Base-by-base conservation (phyloP, 2,888 invertebrate species). In the Harpagoxenus sublaevis region DNA sequence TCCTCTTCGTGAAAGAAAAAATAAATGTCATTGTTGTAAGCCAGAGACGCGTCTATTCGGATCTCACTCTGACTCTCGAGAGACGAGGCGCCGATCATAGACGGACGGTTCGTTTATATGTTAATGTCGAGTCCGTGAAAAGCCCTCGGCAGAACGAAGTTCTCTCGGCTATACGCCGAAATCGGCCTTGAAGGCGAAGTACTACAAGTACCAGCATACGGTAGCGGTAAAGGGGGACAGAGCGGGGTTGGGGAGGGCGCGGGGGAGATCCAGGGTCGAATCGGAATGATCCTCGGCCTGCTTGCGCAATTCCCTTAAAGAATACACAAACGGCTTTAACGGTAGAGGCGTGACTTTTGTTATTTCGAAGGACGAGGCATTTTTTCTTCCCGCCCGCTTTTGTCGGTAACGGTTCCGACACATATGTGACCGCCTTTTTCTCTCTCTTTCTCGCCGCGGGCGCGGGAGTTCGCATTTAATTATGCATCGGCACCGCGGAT, bases 251-350 rank as follows among this genome's bases (percentile, higher is more conserved):
- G 66, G 55, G 73, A 66, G 48, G 35, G 73, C 70, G 66, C 18
- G 79, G 66, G 6, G 6, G 35, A 60, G 62, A 66, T 75, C 74
- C 89, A 89, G 90, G 91, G 90, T 91, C 91, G 65, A 85, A 86
- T 82, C 81, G 84, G 84, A 89, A 88, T n/a, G 62, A 62, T 63
- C 86, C 87, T 89, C 85, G 78, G 70, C 74, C 86, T 77, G 73
- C 86, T 91, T 91, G 87, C 85, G 88, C 89, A 86, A 81, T 87
- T 83, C 84, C 86, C 88, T 87, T 86, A 85, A 79, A 83, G 74
- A 79, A 81, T 68, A 74, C 65, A 65, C 68, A 57, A 82, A 88
- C n/a, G 48, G n/a, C 42, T 53, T 63, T 73, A 82, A 82, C 82
- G 82, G 75, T 82, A 60, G 71, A 81, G 60, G 35, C 60, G 79